Percentiles rank a stretch among this genome's conserved stretches.
These are phyloP conservation scores for Empidonax alnorum DNA, from an alignment of 2,113 vertebrate genomes.

Conservation along the genomic window DNA sequence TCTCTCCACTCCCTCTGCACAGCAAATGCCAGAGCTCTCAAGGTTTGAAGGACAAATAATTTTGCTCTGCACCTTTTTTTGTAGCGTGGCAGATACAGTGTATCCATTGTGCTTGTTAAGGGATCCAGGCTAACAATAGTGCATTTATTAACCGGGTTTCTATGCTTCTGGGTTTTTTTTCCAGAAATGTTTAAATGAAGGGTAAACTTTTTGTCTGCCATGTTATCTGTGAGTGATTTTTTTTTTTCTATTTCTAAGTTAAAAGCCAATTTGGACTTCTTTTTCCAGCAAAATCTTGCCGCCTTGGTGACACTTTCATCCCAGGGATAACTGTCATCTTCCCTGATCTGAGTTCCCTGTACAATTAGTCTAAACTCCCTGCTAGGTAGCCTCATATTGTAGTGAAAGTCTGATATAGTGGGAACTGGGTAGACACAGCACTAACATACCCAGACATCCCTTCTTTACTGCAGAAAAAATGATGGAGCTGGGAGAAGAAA, in stretches of 20 bases:
- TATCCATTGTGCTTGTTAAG: neutral
- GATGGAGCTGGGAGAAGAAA: neutral
- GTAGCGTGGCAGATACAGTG: conserved; percentile 10
- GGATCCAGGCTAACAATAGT: neutral
- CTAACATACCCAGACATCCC: neutral
- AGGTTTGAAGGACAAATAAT: conserved; percentile 20
- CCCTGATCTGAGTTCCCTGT: neutral
- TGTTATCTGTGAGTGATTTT: neutral
- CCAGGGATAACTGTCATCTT: neutral
- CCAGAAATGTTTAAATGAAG: neutral
- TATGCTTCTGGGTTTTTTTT: neutral
- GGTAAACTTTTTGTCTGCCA: neutral
- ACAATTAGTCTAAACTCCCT: neutral
- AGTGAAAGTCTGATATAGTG: neutral
- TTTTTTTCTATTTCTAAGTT: neutral
- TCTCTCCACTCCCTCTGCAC: neutral
- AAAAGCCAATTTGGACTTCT: neutral
- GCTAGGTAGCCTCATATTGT: neutral
- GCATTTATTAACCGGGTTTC: neutral
- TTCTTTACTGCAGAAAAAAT: neutral
- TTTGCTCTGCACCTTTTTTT: neutral
- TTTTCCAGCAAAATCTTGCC: neutral
- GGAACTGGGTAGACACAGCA: neutral
- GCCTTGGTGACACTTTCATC: neutral
- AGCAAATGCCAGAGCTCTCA: neutral